A percentile compares a stretch with the other conserved stretches of the same genome.
phyloP scores from a whole-genome alignment of 1,140 invertebrate genomes.

The Platyscapa corneri region DNA sequence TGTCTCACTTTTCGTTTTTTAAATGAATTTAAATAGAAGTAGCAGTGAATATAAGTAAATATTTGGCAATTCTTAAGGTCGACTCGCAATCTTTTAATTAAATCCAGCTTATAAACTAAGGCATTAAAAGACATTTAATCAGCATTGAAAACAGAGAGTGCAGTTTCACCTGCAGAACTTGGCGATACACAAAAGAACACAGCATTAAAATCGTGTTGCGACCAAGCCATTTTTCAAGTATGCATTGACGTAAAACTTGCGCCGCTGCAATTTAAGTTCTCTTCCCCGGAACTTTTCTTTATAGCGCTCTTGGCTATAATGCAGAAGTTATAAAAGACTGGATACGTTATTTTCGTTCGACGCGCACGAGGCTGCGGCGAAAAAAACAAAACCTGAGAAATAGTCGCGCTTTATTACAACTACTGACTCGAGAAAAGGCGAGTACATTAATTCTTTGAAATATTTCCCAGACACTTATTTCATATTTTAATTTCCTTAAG shows the following conservation, averaged over 20 bases:
- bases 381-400: not conserved
- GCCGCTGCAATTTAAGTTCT: conserved; percentile 38
- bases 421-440: not conserved
- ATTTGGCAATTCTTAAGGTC: no score
- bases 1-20: no score
- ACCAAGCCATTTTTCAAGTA: conserved; percentile 21
- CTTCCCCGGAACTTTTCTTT: conserved; percentile 18
- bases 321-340: conserved; percentile 32
- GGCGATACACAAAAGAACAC: not conserved
- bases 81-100: no score
- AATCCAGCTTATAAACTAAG: no score
- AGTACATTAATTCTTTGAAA: not conserved
- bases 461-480: not conserved
- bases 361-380: not conserved
- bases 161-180: not conserved
- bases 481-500: not conserved
- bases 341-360: conserved; percentile 36
- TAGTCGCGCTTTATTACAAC: conserved; percentile 3
- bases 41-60: no score
- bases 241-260: conserved; percentile 27
- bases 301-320: conserved; percentile 16
- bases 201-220: conserved; percentile 3
- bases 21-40: no score
- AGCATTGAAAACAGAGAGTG: no score
- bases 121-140: no score